Percentiles rank a stretch among this genome's conserved stretches.
Evolutionary conservation across 2,888 invertebrate species (phyloP).

Genomic region (Anorthoa munda): DNA sequence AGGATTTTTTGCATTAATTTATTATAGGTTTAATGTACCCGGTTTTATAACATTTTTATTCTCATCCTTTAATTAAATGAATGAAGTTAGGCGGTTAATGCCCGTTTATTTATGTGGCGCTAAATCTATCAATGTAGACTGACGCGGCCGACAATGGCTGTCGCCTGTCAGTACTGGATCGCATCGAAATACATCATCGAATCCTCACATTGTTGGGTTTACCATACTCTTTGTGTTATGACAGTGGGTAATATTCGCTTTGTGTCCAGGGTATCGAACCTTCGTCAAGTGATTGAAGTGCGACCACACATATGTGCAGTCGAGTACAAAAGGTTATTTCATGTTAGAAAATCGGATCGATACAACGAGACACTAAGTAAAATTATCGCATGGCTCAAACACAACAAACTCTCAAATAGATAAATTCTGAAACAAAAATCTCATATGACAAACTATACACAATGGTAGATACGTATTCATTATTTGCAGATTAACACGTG

Average conservation of each 20-base stretch:
- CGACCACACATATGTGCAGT: conserved; percentile 15
- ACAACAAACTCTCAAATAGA: no score
- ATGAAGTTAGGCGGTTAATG: conserved; percentile 17
- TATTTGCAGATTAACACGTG: no score
- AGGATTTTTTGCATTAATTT: conserved; percentile 19
- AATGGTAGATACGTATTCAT: no score
- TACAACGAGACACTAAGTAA: no score
- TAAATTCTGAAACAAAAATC: no score
- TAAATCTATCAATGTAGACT: conserved; percentile 16
- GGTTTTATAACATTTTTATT: conserved; percentile 26
- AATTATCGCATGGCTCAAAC: no score
- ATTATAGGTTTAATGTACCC: conserved; percentile 12
- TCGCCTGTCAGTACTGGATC: conserved; percentile 31
- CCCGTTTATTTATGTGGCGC: conserved; percentile 33
- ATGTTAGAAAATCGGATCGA: no score
- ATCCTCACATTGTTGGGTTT: conserved; percentile 32
- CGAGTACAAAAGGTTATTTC: conserved; percentile 31
- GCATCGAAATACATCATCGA: conserved; percentile 40
- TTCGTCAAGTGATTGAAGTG: conserved; percentile 10
- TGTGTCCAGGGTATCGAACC: conserved; percentile 31
- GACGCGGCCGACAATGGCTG: conserved; percentile 31
- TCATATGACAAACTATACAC: no score
- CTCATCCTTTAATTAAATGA: conserved; percentile 17
- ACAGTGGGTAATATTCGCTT: conserved; percentile 22
- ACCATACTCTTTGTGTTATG: conserved; percentile 41